Evolutionary conservation across 2,113 vertebrate species (phyloP).

Genomic region (Ondatra zibethicus): DNA sequence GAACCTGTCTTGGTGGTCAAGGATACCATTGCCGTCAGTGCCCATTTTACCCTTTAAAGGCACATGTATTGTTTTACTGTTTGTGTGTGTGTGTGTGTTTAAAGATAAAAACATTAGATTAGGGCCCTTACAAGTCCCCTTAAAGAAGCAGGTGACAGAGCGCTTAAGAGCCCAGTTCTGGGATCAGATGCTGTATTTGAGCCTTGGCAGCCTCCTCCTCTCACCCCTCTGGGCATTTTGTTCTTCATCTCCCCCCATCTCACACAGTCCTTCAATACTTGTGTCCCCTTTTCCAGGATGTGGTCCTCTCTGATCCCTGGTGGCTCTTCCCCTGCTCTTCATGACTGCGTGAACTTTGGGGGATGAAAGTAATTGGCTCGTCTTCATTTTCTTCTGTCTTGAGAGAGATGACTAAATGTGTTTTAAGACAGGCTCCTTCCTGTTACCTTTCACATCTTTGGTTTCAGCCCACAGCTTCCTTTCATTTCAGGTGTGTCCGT

Average conservation of each 20-base stretch:
- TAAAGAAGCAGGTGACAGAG: background rate
- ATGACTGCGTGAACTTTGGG: background rate
- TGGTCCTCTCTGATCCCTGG: background rate
- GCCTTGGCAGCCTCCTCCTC: background rate
- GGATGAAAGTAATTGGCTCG: background rate
- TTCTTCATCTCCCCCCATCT: background rate
- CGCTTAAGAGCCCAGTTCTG: background rate
- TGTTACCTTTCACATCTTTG: background rate
- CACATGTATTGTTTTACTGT: background rate
- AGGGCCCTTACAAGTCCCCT: background rate
- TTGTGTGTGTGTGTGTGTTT: background rate
- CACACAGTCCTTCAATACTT: background rate
- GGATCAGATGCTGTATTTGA: background rate
- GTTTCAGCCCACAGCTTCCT: background rate
- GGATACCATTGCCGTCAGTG: background rate
- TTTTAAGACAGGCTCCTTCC: background rate
- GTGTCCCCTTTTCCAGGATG: background rate
- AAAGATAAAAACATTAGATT: background rate
- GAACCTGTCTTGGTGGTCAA: background rate
- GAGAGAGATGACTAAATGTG: background rate
- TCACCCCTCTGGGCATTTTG: background rate
- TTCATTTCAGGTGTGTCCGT: slow-evolving; percentile 14
- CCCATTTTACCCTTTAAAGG: background rate
- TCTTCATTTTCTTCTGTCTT: slow-evolving; percentile 15
- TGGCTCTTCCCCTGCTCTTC: no score